phyloP scores from a whole-genome alignment of 2,113 vertebrate genomes.

The Piprites chloris region DNA sequence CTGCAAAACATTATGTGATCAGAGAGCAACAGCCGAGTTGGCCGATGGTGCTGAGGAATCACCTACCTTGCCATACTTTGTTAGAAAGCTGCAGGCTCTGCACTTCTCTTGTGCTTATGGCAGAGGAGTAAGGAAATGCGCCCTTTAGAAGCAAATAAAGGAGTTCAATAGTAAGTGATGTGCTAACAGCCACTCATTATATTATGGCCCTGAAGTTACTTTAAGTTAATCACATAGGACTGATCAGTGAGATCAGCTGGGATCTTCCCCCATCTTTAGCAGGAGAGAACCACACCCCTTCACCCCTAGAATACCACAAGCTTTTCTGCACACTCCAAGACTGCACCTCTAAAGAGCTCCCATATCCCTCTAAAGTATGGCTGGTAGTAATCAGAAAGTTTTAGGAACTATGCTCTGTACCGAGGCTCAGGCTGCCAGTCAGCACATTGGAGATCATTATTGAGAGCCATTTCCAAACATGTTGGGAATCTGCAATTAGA shows the following conservation, averaged over 20 bases:
- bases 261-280: neutral
- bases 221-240: neutral
- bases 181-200: neutral
- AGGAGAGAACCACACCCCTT: neutral
- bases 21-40: neutral
- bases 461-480: slow-evolving; percentile 36
- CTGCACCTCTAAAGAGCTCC: neutral
- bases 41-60: neutral
- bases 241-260: neutral
- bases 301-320: neutral
- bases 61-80: neutral
- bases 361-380: neutral
- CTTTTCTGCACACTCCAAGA: neutral
- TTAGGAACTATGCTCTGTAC: neutral
- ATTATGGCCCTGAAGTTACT: neutral
- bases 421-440: neutral
- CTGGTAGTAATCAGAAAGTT: neutral
- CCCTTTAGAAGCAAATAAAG: neutral
- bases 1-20: neutral
- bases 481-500: slow-evolving; percentile 23
- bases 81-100: neutral
- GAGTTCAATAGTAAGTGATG: neutral
- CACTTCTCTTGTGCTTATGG: neutral
- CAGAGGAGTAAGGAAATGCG: neutral
- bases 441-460: neutral